Percentiles rank a stretch among this genome's conserved stretches.
Conservation (phyloP, 2,113 vertebrate species). For the Trochalopteron elliotii region DNA sequence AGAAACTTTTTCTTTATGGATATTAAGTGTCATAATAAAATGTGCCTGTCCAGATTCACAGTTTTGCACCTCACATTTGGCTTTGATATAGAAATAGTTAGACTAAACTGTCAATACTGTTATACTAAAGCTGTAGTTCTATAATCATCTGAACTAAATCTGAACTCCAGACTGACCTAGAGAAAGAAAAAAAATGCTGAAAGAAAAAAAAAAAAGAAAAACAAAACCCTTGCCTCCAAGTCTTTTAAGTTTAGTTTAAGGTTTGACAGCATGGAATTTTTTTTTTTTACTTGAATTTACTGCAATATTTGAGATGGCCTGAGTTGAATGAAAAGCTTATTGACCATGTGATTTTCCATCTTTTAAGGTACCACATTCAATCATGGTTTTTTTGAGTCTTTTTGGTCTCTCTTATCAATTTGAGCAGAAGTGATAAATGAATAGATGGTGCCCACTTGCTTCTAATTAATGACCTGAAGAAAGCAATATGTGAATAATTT, state of each 20-base stretch:
- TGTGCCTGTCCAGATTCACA: neutral
- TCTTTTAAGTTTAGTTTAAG: neutral
- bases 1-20: neutral
- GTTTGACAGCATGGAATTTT: neutral
- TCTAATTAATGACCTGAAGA: slow-evolving; percentile 19
- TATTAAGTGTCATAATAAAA: neutral
- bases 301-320: neutral
- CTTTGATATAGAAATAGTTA: neutral
- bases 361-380: neutral
- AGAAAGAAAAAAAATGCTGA: neutral
- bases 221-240: neutral
- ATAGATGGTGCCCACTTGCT: neutral
- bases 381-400: neutral
- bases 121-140: neutral
- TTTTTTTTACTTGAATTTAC: neutral
- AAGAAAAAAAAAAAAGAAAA: neutral
- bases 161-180: neutral
- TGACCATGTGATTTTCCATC: neutral
- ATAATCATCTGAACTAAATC: neutral
- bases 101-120: neutral
- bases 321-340: neutral
- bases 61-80: neutral
- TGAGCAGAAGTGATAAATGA: neutral
- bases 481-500: slow-evolving; percentile 25
- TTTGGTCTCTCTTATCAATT: neutral